Evolutionary conservation across 2,888 invertebrate species (phyloP), one percentile per base, ranked within the genome.

Genomic region (Drosophila barbarae): DNA sequence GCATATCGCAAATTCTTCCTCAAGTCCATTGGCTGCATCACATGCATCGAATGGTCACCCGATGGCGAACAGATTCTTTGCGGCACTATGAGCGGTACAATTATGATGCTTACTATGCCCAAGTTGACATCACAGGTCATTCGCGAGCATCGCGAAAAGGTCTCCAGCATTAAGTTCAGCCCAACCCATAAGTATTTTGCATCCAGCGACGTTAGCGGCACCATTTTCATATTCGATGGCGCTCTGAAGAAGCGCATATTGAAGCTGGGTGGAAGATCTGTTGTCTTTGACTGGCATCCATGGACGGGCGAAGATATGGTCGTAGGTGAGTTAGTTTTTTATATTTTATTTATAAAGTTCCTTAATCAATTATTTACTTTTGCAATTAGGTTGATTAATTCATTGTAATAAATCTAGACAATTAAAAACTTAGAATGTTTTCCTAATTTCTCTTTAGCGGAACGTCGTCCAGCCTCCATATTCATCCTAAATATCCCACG

Each of bases 281-380:
- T 84, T 8, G 73, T 85, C 28, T 86, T 90, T 21, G 89, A 89
- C 51, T 90, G 90, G 90, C 90, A 90, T 82, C 90, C 90, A 2
- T 90, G 90, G 90, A 87, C 87, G 21, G 88, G 87, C 23, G 86
- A 86, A 2, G 87, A 90, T 67, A 76, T 90, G 52, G 88, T 87
- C 1, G 82, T 90, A 59, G 77, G 90, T 89, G 70, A 77, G 87
- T 72, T 5, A 5, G 8, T 7, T 2, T 15, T 13, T 0, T 13
- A 13, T 2, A 21, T 1, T 12, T 39, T 6, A n/a, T 10, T 21
- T 10, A 5, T 7, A 8, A 2, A 6, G n/a, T 12, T 32, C 5
- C 3, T n/a, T 35, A 8, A 8, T 15, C 9, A 7, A n/a, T 35
- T 5, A 9, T 9, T 30, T 9, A 8, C n/a, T 7, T 0, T n/a